phyloP scores from a whole-genome alignment of 1,140 invertebrate genomes.

The Drosophila parvula region DNA sequence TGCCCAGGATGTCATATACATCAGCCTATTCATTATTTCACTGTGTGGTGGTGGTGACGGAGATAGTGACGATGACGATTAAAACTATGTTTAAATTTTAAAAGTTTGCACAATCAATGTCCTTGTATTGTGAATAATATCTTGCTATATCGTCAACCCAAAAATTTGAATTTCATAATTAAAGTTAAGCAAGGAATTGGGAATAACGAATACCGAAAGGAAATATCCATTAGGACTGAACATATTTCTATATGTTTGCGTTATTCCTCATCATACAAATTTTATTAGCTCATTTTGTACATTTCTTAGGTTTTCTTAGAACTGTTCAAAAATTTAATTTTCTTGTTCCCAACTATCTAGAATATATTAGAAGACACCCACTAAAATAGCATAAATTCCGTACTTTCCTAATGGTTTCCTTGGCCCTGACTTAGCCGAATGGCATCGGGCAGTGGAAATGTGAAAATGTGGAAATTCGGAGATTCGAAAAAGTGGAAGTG shows the following conservation, averaged over 20 bases:
- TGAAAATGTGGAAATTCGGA: background rate
- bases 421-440: conserved; percentile 20
- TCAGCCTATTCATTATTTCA: background rate
- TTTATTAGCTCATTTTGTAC: too few species aligned
- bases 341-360: background rate
- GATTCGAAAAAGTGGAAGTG: conserved; percentile 11
- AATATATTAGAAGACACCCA: background rate
- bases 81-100: too few species aligned
- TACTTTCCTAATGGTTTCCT: conserved; percentile 12
- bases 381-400: conserved; percentile 1
- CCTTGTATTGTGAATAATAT: too few species aligned
- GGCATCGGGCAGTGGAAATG: conserved; percentile 22
- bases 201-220: too few species aligned
- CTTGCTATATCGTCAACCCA: too few species aligned
- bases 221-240: too few species aligned
- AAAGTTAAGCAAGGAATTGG: too few species aligned
- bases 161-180: too few species aligned
- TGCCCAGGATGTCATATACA: background rate
- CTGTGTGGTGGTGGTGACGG: background rate
- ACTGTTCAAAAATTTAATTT: background rate
- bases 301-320: background rate
- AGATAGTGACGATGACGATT: too few species aligned
- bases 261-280: too few species aligned
- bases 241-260: too few species aligned
- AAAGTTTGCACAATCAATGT: too few species aligned